These are phyloP conservation scores for Macaria liturata DNA, from an alignment of 2,888 invertebrate genomes.

Conservation along the genomic window DNA sequence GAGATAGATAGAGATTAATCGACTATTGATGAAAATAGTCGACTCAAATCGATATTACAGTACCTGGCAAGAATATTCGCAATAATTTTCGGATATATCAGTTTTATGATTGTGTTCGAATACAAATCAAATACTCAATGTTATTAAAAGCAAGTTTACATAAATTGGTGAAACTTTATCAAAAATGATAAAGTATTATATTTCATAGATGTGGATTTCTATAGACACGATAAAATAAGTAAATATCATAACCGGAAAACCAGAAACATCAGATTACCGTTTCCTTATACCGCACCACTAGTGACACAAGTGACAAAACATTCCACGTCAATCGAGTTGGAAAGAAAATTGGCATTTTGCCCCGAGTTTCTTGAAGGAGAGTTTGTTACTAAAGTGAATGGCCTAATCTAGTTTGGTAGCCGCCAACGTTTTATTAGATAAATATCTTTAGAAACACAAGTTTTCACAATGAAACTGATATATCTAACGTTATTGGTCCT, in stretches of 20 bases:
- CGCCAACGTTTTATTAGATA: constrained; percentile 47
- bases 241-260: too few relatives aligned
- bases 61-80: too few relatives aligned
- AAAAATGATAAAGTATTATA: too few relatives aligned
- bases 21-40: constrained; percentile 3
- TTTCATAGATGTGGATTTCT: too few relatives aligned
- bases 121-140: too few relatives aligned
- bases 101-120: too few relatives aligned
- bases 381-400: constrained; percentile 72
- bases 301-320: constrained; percentile 68
- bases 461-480: constrained; percentile 86
- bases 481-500: constrained; percentile 86
- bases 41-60: too few relatives aligned
- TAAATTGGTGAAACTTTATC: too few relatives aligned
- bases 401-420: constrained; percentile 57
- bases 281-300: constrained; percentile 45
- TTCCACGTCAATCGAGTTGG: constrained; percentile 84
- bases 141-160: too few relatives aligned
- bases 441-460: constrained; percentile 42
- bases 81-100: too few relatives aligned
- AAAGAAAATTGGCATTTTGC: constrained; percentile 75
- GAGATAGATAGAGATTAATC: constrained; percentile 3
- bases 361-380: constrained; percentile 60
- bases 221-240: too few relatives aligned
- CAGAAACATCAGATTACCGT: constrained; percentile 22